Percentiles rank a stretch among this genome's conserved stretches.
Conservation (phyloP, 2,113 vertebrate species). For the Chrysochloris asiatica region DNA sequence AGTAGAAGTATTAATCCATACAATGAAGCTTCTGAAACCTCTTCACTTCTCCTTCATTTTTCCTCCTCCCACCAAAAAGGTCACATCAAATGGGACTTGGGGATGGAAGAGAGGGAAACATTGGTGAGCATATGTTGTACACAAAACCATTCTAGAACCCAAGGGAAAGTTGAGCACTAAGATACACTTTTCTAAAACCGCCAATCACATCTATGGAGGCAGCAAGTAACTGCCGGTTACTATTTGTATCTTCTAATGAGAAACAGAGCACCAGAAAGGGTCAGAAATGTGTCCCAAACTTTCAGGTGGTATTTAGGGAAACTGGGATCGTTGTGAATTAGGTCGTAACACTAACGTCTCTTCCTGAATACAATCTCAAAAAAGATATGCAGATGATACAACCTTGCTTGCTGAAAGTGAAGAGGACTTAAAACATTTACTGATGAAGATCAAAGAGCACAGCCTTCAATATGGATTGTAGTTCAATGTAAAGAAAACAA, state of each 20-base stretch:
- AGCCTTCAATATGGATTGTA: too few relatives aligned
- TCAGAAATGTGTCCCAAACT: conserved; percentile 18
- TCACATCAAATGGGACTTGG: not conserved
- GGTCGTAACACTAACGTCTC: not conserved
- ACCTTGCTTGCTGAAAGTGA: too few relatives aligned
- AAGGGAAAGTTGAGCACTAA: conserved; percentile 11
- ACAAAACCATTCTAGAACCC: conserved; percentile 26
- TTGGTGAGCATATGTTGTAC: not conserved
- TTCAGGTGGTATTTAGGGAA: conserved; percentile 33
- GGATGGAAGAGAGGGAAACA: not conserved
- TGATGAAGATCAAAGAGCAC: too few relatives aligned
- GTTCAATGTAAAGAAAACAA: too few relatives aligned
- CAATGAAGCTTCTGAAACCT: conserved; percentile 53
- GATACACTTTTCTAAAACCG: conserved; percentile 23
- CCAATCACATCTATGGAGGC: not conserved
- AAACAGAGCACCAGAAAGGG: not conserved
- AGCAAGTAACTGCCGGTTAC: not conserved
- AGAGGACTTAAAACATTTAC: too few relatives aligned
- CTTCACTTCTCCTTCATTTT: conserved; percentile 33
- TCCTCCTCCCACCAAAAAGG: not conserved
- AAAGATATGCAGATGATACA: too few relatives aligned
- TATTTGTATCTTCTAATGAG: conserved; percentile 47
- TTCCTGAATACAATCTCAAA: not conserved
- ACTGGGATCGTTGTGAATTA: conserved; percentile 25
- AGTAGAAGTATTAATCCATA: conserved; percentile 70